phyloP scores from a whole-genome alignment of 2,888 invertebrate species.

The Thecocarcelia acutangulata region DNA sequence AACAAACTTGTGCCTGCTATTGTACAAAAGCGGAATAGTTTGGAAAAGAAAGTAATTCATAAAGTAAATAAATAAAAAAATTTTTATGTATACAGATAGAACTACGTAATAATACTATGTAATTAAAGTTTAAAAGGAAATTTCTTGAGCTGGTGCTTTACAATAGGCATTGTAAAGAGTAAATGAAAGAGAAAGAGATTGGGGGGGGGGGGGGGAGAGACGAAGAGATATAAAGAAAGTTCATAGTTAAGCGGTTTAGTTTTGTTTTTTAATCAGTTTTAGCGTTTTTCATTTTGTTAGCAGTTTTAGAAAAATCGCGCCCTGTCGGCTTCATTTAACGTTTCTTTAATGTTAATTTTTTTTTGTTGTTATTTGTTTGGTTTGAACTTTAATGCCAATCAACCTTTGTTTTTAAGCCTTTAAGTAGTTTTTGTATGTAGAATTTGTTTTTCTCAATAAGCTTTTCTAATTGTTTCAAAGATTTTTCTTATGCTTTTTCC shows the following conservation, averaged over 20 bases:
- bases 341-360: conserved; percentile 12
- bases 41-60: neutral
- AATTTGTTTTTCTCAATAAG: conserved; percentile 52
- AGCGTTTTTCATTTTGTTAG: conserved; percentile 68
- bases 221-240: conserved; percentile 35
- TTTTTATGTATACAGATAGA: neutral
- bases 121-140: conserved; percentile 10
- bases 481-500: conserved; percentile 53
- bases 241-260: conserved; percentile 50
- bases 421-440: conserved; percentile 73
- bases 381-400: conserved; percentile 78
- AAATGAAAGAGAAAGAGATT: conserved; percentile 15
- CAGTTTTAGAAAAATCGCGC: conserved; percentile 74
- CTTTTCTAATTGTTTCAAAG: conserved; percentile 42
- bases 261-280: conserved; percentile 68
- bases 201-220: conserved; percentile 8
- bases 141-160: conserved; percentile 13
- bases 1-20: conserved; percentile 12
- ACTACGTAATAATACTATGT: conserved; percentile 1
- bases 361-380: conserved; percentile 13
- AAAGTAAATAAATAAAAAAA: neutral
- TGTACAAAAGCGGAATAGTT: conserved; percentile 24
- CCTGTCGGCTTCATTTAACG: conserved; percentile 76
- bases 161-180: neutral
- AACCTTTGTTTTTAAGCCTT: conserved; percentile 74